These are phyloP conservation scores for Lycia hirtaria DNA, from an alignment of 2,888 invertebrate genomes.

Conservation along the genomic window DNA sequence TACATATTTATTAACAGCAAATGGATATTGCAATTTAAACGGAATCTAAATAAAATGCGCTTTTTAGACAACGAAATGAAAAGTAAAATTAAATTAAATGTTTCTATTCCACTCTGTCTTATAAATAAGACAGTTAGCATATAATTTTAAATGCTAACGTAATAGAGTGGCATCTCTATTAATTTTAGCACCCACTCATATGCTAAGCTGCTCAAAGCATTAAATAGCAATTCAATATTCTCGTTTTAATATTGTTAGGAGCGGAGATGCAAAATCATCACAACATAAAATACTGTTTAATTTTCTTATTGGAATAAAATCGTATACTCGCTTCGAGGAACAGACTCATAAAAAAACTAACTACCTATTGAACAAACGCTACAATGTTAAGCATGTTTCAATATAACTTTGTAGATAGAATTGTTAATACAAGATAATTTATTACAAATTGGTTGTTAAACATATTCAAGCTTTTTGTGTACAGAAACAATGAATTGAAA, in stretches of 20 bases:
- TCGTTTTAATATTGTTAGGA: slow-evolving; percentile 21
- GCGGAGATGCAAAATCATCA: slow-evolving; percentile 21
- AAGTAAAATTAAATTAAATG: too few relatives aligned
- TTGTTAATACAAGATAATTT: not conserved
- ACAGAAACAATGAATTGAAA: too few relatives aligned
- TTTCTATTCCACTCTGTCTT: too few relatives aligned
- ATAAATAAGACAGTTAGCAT: too few relatives aligned
- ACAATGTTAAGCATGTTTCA: slow-evolving; percentile 2
- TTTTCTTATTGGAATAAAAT: slow-evolving; percentile 19
- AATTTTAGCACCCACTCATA: not conserved
- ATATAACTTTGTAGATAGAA: not conserved
- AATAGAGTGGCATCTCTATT: not conserved
- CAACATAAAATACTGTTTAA: slow-evolving; percentile 21
- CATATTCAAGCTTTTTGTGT: not conserved
- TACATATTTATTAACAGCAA: too few relatives aligned
- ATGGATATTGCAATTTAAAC: too few relatives aligned
- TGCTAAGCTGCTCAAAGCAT: not conserved
- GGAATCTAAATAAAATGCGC: too few relatives aligned
- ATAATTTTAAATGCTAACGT: not conserved
- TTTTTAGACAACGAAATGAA: too few relatives aligned
- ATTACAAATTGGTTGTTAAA: not conserved
- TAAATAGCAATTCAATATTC: slow-evolving; percentile 9
- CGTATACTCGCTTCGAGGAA: slow-evolving; percentile 14
- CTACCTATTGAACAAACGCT: slow-evolving; percentile 11
- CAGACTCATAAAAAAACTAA: slow-evolving; percentile 17